phyloP scores from a whole-genome alignment of 2,113 vertebrate species.

The Nothoprocta perdicaria region DNA sequence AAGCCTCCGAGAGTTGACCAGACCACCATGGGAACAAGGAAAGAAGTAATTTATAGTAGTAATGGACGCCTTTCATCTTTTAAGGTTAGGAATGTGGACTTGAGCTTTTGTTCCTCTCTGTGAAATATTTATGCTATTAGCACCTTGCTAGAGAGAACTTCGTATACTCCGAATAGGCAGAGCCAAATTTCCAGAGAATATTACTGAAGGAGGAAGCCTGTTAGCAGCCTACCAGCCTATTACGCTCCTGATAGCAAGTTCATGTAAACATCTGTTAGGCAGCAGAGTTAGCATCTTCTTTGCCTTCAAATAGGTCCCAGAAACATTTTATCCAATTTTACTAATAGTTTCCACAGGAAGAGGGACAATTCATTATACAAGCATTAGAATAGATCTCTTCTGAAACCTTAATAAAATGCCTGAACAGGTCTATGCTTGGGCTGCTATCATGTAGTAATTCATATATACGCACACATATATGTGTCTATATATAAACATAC shows the following conservation, averaged over 20 bases:
- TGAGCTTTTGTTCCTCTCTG: not conserved
- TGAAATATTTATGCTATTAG: not conserved
- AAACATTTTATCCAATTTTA: not conserved
- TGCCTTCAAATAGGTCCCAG: not conserved
- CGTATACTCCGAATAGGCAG: not conserved
- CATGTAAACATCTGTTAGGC: not conserved
- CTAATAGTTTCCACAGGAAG: not conserved
- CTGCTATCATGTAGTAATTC: not conserved
- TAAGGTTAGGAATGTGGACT: not conserved
- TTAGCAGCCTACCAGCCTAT: not conserved
- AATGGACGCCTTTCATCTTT: not conserved
- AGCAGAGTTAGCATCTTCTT: not conserved
- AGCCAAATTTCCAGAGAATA: not conserved
- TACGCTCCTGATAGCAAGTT: not conserved
- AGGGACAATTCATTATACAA: accelerated
- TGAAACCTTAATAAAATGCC: not conserved
- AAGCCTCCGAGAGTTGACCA: too few species aligned
- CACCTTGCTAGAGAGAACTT: not conserved
- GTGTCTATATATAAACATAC: accelerated
- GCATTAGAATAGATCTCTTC: not conserved
- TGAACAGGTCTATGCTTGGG: accelerated
- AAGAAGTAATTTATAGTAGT: not conserved
- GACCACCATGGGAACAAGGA: not conserved
- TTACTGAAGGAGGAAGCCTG: not conserved
- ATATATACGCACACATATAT: accelerated